Conservation (phyloP, 2,113 vertebrate genomes). For the Deroptyus accipitrinus region DNA sequence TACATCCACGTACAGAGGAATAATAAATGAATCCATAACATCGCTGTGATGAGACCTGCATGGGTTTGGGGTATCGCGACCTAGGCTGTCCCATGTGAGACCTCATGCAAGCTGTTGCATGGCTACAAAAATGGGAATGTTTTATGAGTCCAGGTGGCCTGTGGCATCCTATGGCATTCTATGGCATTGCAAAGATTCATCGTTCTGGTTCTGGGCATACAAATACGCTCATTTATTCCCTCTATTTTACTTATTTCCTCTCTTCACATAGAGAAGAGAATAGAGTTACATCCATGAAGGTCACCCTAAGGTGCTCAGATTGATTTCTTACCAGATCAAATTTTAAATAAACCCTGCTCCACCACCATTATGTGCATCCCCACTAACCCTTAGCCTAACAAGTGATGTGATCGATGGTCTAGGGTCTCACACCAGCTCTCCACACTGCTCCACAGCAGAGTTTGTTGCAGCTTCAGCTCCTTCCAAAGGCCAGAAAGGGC, state of each 20-base stretch:
- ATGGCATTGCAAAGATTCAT: accelerated
- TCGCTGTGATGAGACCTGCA: background rate
- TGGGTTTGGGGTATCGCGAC: accelerated
- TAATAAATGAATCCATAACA: background rate
- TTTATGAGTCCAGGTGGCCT: background rate
- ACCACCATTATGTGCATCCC: too few relatives aligned
- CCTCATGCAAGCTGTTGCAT: too few relatives aligned
- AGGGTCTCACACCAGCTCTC: background rate
- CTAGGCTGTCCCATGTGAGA: background rate
- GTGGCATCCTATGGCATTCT: background rate
- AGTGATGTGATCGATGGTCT: background rate
- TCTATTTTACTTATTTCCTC: background rate
- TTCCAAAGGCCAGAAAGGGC: background rate
- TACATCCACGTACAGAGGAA: background rate
- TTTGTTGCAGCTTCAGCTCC: background rate
- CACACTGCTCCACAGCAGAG: accelerated
- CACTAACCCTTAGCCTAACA: background rate
- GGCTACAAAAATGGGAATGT: background rate
- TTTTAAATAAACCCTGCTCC: background rate
- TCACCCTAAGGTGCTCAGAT: background rate
- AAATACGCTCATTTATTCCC: background rate
- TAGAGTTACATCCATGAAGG: accelerated
- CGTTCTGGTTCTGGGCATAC: background rate
- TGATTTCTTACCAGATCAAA: background rate
- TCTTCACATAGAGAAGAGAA: background rate